phyloP scores from a whole-genome alignment of 2,113 vertebrate genomes.

The Otis tarda region DNA sequence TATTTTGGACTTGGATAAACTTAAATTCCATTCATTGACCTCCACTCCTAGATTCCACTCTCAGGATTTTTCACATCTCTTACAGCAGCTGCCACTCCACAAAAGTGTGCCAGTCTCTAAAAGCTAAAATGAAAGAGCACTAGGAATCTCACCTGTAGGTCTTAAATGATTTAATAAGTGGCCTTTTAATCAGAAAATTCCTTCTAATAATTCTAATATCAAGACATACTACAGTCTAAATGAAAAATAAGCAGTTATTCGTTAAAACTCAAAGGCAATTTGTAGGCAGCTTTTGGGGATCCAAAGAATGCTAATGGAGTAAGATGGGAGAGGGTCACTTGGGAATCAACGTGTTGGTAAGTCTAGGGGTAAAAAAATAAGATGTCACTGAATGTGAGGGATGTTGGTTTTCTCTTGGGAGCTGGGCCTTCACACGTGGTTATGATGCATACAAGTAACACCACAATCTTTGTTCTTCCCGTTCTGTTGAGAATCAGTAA shows the following conservation, averaged over 20 bases:
- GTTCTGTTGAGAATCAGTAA: not conserved
- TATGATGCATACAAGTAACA: not conserved
- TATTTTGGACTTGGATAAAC: not conserved
- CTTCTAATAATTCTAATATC: not conserved
- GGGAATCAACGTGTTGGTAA: not conserved
- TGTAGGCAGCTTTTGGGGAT: not conserved
- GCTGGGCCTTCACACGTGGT: not conserved
- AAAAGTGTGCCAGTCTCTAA: not conserved
- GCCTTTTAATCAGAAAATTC: not conserved
- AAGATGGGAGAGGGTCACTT: not conserved
- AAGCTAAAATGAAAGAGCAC: not conserved
- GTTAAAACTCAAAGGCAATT: not conserved
- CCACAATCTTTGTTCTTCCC: not conserved
- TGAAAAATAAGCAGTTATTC: not conserved
- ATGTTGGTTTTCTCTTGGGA: not conserved
- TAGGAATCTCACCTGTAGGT: not conserved
- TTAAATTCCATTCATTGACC: not conserved
- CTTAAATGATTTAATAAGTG: not conserved
- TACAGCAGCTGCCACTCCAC: not conserved
- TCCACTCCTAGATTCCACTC: not conserved
- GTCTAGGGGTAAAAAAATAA: not conserved
- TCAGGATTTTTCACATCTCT: not conserved
- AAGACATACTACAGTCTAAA: not conserved
- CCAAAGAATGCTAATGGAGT: not conserved
- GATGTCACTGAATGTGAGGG: not conserved